These are phyloP conservation scores for Chaetura pelagica DNA, from an alignment of 2,113 vertebrate genomes.

Conservation along the genomic window DNA sequence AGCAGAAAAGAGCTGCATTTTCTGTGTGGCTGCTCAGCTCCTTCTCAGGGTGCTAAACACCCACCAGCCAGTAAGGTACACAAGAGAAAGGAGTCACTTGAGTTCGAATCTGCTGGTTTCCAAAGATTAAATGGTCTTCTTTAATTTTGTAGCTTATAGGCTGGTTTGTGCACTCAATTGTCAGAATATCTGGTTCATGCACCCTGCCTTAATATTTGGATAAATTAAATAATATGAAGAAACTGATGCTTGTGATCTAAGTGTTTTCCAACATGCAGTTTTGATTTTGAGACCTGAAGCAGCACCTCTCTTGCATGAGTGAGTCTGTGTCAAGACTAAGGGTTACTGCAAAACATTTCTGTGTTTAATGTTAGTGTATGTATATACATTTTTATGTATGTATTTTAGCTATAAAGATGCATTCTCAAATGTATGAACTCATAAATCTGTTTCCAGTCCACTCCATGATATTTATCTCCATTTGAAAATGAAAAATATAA, in stretches of 20 bases:
- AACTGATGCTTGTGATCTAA: not conserved
- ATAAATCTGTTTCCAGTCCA: not conserved
- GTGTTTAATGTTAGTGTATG: not conserved
- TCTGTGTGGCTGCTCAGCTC: accelerated
- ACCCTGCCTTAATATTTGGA: not conserved
- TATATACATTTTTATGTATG: not conserved
- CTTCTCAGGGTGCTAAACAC: not conserved
- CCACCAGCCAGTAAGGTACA: not conserved
- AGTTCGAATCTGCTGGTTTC: not conserved
- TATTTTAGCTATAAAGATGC: not conserved
- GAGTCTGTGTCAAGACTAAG: not conserved
- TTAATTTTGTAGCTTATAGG: not conserved
- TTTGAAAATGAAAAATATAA: not conserved
- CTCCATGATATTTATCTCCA: not conserved
- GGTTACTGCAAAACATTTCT: not conserved
- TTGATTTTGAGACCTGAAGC: not conserved
- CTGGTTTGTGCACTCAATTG: not conserved
- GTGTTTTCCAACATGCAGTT: not conserved
- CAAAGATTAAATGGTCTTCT: not conserved
- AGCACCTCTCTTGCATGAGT: not conserved
- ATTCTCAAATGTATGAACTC: not conserved
- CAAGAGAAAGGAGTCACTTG: not conserved
- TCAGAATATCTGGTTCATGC: not conserved
- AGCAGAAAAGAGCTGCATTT: not conserved
- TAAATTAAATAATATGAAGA: not conserved